Percentiles rank a stretch among this genome's conserved stretches.
Evolutionary conservation across 92 coral and sea anemone genomes (phyloP).

Genomic region (Phymanthus crucifer): DNA sequence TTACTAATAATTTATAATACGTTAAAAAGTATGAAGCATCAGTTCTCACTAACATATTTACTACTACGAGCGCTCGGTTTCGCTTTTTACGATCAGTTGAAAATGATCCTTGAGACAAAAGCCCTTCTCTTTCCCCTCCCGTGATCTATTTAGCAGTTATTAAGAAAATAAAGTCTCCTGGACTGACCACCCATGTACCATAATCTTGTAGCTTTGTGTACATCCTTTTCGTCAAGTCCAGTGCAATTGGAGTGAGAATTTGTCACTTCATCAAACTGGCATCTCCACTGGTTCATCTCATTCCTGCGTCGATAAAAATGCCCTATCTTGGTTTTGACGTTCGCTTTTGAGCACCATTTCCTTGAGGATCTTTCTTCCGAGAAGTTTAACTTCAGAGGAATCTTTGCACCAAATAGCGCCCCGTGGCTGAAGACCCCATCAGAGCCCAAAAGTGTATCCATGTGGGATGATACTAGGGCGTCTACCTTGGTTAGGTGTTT

Average conservation of each 20-base stretch:
- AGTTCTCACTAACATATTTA: too few species aligned
- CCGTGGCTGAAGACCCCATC: conserved; percentile 58
- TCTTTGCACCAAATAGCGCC: conserved; percentile 43
- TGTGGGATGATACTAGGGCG: conserved; percentile 51
- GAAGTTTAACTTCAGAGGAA: conserved; percentile 53
- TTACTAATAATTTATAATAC: too few species aligned
- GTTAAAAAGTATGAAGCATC: too few species aligned
- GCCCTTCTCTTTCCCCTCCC: neutral
- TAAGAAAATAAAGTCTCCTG: conserved; percentile 29
- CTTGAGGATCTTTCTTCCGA: conserved; percentile 36
- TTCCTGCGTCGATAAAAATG: conserved; percentile 22
- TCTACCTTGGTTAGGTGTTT: conserved; percentile 54
- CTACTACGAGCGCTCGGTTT: too few species aligned
- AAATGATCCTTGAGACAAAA: too few species aligned
- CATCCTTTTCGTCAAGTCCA: conserved; percentile 10
- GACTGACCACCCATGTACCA: neutral
- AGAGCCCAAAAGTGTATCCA: conserved; percentile 41
- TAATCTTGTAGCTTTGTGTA: conserved; percentile 2
- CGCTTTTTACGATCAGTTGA: too few species aligned
- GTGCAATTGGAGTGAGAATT: conserved; percentile 6
- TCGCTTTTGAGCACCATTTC: conserved; percentile 57
- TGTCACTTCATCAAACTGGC: conserved; percentile 18
- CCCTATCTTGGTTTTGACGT: conserved; percentile 32
- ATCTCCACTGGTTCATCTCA: conserved; percentile 39
- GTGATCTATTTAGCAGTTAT: conserved; percentile 16